These are phyloP conservation scores for Yasuhikotakia modesta DNA, from an alignment of 2,797 vertebrate genomes.

Conservation along the genomic window DNA sequence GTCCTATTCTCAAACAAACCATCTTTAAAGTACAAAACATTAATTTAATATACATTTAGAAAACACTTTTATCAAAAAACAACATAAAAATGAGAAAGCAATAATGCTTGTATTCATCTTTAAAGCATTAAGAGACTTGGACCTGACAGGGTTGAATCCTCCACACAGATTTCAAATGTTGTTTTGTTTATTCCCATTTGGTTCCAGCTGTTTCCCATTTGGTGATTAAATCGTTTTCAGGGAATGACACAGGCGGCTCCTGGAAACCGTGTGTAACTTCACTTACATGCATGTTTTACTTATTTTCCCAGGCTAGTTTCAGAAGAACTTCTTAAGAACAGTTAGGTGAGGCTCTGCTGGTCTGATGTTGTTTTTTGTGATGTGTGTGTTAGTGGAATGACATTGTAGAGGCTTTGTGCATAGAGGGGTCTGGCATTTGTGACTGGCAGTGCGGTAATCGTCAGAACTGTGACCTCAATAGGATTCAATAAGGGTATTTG, in stretches of 20 bases:
- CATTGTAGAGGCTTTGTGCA: not conserved
- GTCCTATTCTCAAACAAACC: not conserved
- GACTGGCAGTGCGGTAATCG: constrained; percentile 36
- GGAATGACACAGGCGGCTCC: constrained; percentile 35
- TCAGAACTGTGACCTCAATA: constrained; percentile 47
- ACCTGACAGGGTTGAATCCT: not conserved
- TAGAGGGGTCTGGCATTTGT: not conserved
- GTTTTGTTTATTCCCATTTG: constrained; percentile 33
- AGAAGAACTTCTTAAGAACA: not conserved
- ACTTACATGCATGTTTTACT: constrained; percentile 16
- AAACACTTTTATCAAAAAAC: no score
- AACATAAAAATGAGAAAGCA: not conserved
- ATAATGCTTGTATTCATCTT: not conserved
- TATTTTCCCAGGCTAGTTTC: constrained; percentile 14
- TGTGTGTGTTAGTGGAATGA: not conserved
- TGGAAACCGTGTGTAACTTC: constrained; percentile 22
- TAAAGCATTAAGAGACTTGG: not conserved
- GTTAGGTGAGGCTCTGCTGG: not conserved
- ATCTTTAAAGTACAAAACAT: not conserved
- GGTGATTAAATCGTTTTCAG: constrained; percentile 52
- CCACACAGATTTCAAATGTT: not conserved
- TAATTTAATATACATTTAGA: no score
- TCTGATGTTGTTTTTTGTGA: not conserved
- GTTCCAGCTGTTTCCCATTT: constrained; percentile 61
- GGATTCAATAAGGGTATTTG: constrained; percentile 46